A percentile compares a stretch with the other conserved stretches of the same genome.
Conservation (phyloP, 2,113 vertebrate genomes). For the Marcusenius ussheri region DNA sequence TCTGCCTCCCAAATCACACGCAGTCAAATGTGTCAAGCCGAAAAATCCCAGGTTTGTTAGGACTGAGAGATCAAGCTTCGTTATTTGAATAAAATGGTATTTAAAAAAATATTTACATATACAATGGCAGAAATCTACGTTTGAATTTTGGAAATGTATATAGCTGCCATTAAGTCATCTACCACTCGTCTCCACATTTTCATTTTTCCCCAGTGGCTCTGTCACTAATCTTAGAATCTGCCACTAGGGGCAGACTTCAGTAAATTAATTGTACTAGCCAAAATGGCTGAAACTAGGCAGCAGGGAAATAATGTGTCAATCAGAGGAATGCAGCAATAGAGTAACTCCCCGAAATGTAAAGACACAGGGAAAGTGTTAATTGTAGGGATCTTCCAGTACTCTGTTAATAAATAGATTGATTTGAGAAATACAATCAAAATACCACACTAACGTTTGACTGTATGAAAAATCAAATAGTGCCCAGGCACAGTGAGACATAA, state of each 20-base stretch:
- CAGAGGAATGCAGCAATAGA: not conserved
- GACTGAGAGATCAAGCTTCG: not conserved
- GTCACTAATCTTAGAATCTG: not conserved
- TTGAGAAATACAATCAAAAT: not conserved
- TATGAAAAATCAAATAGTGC: not conserved
- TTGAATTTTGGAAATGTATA: not conserved
- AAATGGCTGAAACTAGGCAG: not conserved
- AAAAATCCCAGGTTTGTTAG: not conserved
- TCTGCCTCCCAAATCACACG: not conserved
- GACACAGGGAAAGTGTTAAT: not conserved
- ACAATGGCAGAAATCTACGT: not conserved
- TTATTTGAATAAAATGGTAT: not conserved
- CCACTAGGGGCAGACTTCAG: not conserved
- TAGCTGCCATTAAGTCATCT: not conserved
- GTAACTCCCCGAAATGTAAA: not conserved
- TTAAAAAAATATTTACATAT: not conserved
- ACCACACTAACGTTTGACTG: not conserved
- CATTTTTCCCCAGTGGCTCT: not conserved
- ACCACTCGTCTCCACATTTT: not conserved
- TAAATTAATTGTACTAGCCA: not conserved
- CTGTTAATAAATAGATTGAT: not conserved
- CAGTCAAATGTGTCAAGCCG: not conserved
- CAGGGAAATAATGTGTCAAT: not conserved
- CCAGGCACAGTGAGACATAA: not conserved
- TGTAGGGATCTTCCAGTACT: not conserved